Evolutionary conservation across 2,113 vertebrate genomes (phyloP).

Genomic region (Charadrius vociferus): DNA sequence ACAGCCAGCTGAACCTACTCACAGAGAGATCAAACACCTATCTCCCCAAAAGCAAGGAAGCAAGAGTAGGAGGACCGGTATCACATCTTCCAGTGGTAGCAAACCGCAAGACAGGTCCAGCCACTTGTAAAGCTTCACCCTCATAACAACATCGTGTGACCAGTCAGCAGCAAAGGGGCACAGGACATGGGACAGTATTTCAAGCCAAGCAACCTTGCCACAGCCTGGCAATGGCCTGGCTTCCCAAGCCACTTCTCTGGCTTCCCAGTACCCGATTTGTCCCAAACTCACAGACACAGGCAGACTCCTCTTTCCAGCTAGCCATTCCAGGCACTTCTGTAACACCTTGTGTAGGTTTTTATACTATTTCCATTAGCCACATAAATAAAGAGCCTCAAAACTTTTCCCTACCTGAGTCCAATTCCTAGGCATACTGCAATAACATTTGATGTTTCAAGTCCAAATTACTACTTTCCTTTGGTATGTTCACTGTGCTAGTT

Average conservation of each 20-base stretch:
- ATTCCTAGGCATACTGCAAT: neutral
- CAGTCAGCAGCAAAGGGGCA: neutral
- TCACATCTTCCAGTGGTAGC: neutral
- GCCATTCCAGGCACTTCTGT: neutral
- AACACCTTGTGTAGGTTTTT: neutral
- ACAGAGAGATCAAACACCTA: neutral
- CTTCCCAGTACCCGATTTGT: neutral
- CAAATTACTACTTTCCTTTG: neutral
- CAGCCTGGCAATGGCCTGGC: neutral
- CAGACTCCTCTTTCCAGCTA: neutral
- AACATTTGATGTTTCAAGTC: neutral
- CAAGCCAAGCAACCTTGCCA: neutral
- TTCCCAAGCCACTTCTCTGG: neutral
- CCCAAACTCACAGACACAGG: neutral
- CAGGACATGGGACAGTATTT: neutral
- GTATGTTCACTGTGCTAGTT: neutral
- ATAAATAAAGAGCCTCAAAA: rapidly evolving
- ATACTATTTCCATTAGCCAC: neutral
- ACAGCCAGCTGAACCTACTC: neutral
- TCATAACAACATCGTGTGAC: neutral
- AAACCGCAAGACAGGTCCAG: neutral
- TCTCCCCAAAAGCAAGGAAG: neutral
- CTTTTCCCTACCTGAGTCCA: neutral
- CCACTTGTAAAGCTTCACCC: neutral
- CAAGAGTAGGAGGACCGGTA: neutral